These are phyloP conservation scores for Fragum whitleyi DNA, from an alignment of 2,888 invertebrate species.

Conservation along the genomic window DNA sequence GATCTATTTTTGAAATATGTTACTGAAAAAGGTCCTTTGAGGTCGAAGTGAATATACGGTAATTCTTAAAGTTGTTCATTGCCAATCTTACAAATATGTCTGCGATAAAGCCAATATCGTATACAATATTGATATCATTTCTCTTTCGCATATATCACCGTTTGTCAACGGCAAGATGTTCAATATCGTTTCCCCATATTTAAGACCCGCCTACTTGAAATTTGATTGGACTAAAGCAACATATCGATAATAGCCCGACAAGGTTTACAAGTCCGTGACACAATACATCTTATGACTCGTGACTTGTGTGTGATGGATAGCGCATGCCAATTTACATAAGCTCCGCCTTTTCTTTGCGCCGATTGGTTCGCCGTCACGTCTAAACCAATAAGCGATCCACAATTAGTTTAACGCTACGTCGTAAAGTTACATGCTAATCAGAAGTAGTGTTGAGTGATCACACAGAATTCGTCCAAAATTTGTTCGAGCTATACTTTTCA, in stretches of 20 bases:
- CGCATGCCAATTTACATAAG: constrained; percentile 55
- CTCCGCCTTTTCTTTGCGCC: constrained; percentile 57
- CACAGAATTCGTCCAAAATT: constrained; percentile 19
- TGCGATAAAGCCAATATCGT: not conserved
- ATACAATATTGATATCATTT: not conserved
- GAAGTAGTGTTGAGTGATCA: constrained; percentile 30
- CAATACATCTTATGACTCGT: constrained; percentile 20
- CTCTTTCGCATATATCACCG: constrained; percentile 14
- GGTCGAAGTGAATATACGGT: no score
- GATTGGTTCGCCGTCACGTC: constrained; percentile 54
- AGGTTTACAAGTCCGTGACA: constrained; percentile 51
- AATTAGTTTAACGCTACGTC: constrained; percentile 53
- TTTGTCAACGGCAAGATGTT: constrained; percentile 9
- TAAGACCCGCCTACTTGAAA: constrained; percentile 35
- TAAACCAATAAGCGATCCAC: constrained; percentile 55
- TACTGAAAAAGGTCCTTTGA: no score
- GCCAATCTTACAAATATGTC: not conserved
- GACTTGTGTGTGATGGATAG: constrained; percentile 55
- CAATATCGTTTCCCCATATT: not conserved
- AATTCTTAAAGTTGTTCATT: no score
- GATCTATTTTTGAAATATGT: no score
- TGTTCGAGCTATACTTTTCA: constrained; percentile 3
- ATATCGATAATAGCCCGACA: constrained; percentile 60
- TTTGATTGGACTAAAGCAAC: constrained; percentile 41
- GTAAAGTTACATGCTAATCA: constrained; percentile 61